Conservation (phyloP, 2,888 invertebrate genomes). For the Diloba caeruleocephala region DNA sequence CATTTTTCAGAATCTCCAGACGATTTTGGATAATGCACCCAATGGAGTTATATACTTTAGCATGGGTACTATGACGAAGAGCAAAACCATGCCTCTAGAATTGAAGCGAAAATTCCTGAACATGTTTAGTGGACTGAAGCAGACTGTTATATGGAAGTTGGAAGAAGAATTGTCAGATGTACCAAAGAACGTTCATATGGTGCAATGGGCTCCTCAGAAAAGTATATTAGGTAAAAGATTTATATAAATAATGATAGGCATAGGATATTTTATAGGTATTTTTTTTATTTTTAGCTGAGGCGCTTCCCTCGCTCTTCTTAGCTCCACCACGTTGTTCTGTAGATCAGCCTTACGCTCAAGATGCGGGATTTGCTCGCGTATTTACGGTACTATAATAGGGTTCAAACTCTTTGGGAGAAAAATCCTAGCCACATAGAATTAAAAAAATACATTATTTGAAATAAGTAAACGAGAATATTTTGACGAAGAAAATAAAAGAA, state of each 20-base stretch:
- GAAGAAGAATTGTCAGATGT: constrained; percentile 64
- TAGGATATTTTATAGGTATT: too few relatives aligned
- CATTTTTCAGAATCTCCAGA: constrained; percentile 43
- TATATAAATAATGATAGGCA: neutral
- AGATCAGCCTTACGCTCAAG: too few relatives aligned
- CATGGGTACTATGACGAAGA: constrained; percentile 76
- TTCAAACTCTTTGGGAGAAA: too few relatives aligned
- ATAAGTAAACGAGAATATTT: too few relatives aligned
- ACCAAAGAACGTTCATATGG: constrained; percentile 74
- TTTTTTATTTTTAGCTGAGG: too few relatives aligned
- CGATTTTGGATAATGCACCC: constrained; percentile 68
- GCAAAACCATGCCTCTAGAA: constrained; percentile 67
- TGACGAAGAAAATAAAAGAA: too few relatives aligned
- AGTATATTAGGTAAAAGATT: constrained; percentile 70
- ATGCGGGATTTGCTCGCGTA: too few relatives aligned
- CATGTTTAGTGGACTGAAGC: constrained; percentile 73
- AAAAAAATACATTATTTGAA: too few relatives aligned
- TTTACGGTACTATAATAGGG: too few relatives aligned
- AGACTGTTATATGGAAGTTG: constrained; percentile 83
- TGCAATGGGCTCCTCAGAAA: constrained; percentile 78
- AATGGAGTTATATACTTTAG: constrained; percentile 84
- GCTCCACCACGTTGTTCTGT: too few relatives aligned
- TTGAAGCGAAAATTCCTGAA: constrained; percentile 66
- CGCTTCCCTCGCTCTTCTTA: too few relatives aligned
- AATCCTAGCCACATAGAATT: too few relatives aligned